Conservation (phyloP, 1,140 invertebrate genomes). For the Drosophila ambigua region DNA sequence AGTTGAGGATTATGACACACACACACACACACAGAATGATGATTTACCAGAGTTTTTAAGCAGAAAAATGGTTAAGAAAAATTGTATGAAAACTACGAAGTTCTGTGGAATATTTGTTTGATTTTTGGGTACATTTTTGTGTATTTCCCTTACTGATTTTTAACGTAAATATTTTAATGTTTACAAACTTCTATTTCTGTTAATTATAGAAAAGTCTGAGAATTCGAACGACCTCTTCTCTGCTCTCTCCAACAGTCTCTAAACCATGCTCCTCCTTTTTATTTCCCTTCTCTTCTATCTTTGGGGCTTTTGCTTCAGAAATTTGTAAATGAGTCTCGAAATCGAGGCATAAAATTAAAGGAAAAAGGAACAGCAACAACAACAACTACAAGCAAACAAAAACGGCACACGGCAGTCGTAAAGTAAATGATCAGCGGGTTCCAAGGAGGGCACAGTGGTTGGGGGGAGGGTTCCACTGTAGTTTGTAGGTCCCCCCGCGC, state of each 20-base stretch:
- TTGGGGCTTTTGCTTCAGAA: constrained; percentile 8
- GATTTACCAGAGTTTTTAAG: neutral
- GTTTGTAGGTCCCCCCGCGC: constrained; percentile 1
- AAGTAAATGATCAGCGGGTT: constrained; percentile 66
- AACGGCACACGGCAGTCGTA: constrained; percentile 68
- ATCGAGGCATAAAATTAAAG: constrained; percentile 63
- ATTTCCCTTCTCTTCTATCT: neutral
- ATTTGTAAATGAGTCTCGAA: constrained; percentile 63
- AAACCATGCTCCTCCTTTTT: neutral
- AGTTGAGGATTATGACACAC: neutral
- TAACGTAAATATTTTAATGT: too few species aligned
- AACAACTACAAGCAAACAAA: constrained; percentile 18
- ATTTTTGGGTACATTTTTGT: too few species aligned
- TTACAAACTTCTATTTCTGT: constrained; percentile 8
- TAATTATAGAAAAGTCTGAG: too few species aligned
- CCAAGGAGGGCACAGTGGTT: neutral
- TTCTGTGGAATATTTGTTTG: neutral
- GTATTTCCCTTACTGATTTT: too few species aligned
- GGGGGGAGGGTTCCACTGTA: constrained; percentile 9
- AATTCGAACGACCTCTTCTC: too few species aligned
- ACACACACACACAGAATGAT: too few species aligned
- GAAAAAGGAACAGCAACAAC: constrained; percentile 4
- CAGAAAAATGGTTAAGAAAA: neutral
- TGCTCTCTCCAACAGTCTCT: too few species aligned
- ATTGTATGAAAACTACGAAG: neutral